These are phyloP conservation scores for Phyllotreta striolata DNA, from an alignment of 2,888 invertebrate genomes.

Conservation along the genomic window DNA sequence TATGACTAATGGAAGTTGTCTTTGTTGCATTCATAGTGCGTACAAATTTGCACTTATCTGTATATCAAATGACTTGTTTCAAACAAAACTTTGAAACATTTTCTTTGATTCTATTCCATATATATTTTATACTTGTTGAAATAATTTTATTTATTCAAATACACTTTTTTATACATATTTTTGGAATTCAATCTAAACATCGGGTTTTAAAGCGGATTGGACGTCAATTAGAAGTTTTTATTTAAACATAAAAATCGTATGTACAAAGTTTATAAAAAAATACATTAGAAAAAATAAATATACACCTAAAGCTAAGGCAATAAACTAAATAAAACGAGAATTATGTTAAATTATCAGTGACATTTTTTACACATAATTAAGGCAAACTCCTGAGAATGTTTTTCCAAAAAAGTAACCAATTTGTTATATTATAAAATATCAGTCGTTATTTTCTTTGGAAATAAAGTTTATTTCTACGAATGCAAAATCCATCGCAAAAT, in stretches of 20 bases:
- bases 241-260: conserved; percentile 9
- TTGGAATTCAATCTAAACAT: neutral
- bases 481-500: too few relatives aligned
- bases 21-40: too few relatives aligned
- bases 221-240: neutral
- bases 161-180: conserved; percentile 11
- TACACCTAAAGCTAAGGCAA: conserved; percentile 10
- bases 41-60: too few relatives aligned
- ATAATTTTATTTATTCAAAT: conserved; percentile 22
- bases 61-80: neutral
- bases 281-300: conserved; percentile 26
- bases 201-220: neutral
- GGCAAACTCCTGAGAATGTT: conserved; percentile 15
- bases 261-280: conserved; percentile 25
- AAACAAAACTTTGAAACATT: neutral
- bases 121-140: conserved; percentile 27
- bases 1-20: too few relatives aligned
- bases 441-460: too few relatives aligned
- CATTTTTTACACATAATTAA: conserved; percentile 24
- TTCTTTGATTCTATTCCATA: conserved; percentile 8
- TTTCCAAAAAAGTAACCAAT: neutral
- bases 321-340: conserved; percentile 5
- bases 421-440: too few relatives aligned
- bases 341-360: neutral
- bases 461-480: too few relatives aligned